Conservation (phyloP, 2,113 vertebrate genomes). For the Atrichornis clamosus region DNA sequence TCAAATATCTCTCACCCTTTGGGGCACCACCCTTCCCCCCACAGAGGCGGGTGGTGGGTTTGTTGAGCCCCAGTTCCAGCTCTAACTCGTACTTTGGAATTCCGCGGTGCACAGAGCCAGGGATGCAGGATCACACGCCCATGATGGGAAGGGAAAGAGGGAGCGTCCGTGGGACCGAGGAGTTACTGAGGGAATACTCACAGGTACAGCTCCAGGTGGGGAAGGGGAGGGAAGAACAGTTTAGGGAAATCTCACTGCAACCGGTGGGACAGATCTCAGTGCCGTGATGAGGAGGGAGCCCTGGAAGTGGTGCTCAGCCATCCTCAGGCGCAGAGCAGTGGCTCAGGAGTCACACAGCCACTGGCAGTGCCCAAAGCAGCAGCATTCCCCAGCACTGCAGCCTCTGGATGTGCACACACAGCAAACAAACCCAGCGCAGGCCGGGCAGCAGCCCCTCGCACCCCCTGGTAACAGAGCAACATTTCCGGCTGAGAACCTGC, state of each 20-base stretch:
- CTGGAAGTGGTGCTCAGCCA: not conserved
- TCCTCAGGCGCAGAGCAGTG: not conserved
- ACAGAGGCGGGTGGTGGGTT: not conserved
- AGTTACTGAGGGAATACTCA: fast-evolving
- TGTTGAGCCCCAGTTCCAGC: not conserved
- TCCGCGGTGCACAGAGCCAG: fast-evolving
- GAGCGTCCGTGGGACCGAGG: not conserved
- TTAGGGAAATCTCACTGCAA: not conserved
- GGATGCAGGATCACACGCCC: not conserved
- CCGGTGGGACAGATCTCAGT: not conserved
- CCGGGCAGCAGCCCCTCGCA: not conserved
- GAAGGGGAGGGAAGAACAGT: not conserved
- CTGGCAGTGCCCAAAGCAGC: not conserved
- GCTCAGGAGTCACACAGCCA: not conserved
- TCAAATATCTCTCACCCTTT: not conserved
- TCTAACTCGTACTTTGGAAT: not conserved
- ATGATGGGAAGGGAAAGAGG: not conserved
- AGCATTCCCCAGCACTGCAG: not conserved
- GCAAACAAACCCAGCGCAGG: not conserved
- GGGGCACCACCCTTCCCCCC: not conserved
- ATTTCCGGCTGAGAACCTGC: not conserved
- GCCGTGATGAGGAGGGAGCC: not conserved
- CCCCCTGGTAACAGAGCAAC: not conserved
- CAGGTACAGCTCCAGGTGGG: not conserved
- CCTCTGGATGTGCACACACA: not conserved